A percentile compares a stretch with the other conserved stretches of the same genome.
Conservation (phyloP, 1,140 invertebrate genomes). For the Euschistus heros region DNA sequence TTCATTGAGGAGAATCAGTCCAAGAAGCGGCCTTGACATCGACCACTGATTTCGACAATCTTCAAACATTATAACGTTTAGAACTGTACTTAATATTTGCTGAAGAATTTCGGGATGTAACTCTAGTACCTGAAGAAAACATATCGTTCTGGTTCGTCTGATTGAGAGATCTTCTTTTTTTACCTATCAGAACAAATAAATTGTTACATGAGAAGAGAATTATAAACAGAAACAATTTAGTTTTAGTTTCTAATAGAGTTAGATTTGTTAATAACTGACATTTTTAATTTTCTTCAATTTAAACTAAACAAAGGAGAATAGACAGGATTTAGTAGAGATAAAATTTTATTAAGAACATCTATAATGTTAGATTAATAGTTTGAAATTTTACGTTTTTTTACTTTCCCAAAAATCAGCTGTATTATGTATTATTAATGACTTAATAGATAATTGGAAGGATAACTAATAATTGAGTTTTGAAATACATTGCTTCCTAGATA, state of each 20-base stretch:
- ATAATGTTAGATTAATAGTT: too few relatives aligned
- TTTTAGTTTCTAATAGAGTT: too few relatives aligned
- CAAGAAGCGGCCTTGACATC: constrained; percentile 91
- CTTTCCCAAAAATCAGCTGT: too few relatives aligned
- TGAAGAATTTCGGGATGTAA: constrained; percentile 88
- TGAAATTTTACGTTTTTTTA: too few relatives aligned
- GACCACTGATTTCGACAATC: constrained; percentile 99
- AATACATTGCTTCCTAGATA: too few relatives aligned
- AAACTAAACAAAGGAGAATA: too few relatives aligned
- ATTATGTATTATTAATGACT: too few relatives aligned
- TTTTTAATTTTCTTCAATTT: too few relatives aligned
- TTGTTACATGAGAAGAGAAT: not conserved
- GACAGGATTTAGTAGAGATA: too few relatives aligned
- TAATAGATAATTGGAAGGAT: too few relatives aligned
- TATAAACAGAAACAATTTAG: not conserved
- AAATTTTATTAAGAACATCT: too few relatives aligned
- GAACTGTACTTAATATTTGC: constrained; percentile 78
- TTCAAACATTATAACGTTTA: constrained; percentile 95
- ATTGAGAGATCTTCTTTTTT: constrained; percentile 46
- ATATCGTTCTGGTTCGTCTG: constrained; percentile 54
- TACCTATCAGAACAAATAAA: constrained; percentile 37
- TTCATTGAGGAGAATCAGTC: constrained; percentile 92
- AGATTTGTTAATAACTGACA: not conserved
- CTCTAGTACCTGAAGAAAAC: constrained; percentile 80
- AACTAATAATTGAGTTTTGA: too few relatives aligned